Percentiles rank a stretch among this genome's conserved stretches.
Conservation (phyloP, 2,888 invertebrate species). For the Rutpela maculata region DNA sequence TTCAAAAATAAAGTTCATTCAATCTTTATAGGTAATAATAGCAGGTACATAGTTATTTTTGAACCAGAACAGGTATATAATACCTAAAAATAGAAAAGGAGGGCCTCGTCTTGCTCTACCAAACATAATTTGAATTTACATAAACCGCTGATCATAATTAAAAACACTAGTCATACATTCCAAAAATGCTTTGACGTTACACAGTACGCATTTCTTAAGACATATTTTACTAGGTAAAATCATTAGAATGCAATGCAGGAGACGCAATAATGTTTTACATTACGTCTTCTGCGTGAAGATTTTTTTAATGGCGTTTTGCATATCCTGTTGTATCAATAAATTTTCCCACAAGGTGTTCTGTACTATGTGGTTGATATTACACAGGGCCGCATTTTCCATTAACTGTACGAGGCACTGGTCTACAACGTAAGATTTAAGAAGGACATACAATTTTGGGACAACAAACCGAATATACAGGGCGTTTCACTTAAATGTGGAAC, state of each 20-base stretch:
- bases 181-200: background rate
- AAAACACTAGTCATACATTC: conserved; percentile 1
- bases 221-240: background rate
- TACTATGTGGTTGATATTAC: background rate
- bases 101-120: background rate
- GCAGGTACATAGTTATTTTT: background rate
- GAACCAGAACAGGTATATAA: background rate
- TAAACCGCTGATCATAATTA: background rate
- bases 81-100: background rate
- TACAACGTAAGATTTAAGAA: no score
- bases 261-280: conserved; percentile 22
- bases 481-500: no score
- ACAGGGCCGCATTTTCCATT: background rate
- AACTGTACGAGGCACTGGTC: no score
- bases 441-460: no score
- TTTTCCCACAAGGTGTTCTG: background rate
- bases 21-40: background rate
- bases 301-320: background rate
- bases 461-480: no score
- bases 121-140: background rate
- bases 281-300: conserved; percentile 24
- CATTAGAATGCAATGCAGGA: conserved; percentile 30
- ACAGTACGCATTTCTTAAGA: conserved; percentile 9
- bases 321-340: background rate
- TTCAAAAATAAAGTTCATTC: background rate